phyloP scores from a whole-genome alignment of 2,113 vertebrate species.

The Cyphomyrus discorhynchus region DNA sequence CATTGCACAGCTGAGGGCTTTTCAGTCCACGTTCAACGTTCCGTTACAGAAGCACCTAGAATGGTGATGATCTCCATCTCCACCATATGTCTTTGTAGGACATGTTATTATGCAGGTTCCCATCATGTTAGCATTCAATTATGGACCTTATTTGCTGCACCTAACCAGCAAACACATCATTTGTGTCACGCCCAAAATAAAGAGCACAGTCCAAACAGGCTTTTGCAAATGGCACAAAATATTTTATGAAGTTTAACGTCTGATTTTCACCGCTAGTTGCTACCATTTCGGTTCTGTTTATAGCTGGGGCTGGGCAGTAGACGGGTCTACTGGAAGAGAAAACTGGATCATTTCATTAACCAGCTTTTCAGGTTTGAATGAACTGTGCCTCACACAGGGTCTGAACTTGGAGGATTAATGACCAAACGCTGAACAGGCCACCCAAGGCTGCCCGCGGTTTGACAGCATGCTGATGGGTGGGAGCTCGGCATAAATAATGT shows the following conservation, averaged over 20 bases:
- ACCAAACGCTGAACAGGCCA: not conserved
- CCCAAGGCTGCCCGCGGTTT: slow-evolving; percentile 10
- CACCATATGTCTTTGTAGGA: no score
- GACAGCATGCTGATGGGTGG: not conserved
- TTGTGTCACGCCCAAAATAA: not conserved
- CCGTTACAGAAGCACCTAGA: not conserved
- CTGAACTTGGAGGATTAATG: not conserved
- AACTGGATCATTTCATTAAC: not conserved
- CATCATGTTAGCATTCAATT: not conserved
- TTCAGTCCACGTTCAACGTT: not conserved
- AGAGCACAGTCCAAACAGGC: not conserved
- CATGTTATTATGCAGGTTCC: not conserved
- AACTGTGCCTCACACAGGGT: not conserved
- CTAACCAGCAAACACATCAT: not conserved
- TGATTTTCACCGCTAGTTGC: not conserved
- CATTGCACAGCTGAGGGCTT: not conserved
- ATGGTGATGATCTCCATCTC: no score
- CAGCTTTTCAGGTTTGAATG: not conserved
- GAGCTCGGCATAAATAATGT: not conserved
- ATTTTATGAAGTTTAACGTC: not conserved
- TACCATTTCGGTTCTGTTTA: not conserved
- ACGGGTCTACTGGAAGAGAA: not conserved
- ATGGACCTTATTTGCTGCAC: not conserved
- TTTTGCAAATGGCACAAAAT: not conserved
- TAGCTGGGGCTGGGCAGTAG: not conserved